Base-by-base conservation (phyloP, 2,888 invertebrate genomes). In the Plagodis pulveraria region DNA sequence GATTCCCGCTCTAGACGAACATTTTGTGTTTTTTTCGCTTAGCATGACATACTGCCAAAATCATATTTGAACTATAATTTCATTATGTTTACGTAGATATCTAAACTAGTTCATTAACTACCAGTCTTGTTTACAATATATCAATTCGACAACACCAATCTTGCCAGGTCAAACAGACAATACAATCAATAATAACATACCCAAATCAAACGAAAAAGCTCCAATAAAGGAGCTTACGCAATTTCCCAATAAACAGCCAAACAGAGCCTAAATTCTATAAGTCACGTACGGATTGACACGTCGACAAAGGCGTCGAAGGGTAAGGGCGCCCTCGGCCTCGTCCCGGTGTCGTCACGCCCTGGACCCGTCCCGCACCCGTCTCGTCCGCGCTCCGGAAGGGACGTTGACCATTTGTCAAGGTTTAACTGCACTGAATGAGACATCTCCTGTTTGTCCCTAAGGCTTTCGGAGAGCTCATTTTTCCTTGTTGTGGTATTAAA, bases 351-450 rank as follows among this genome's bases (percentile, higher is more conserved):
- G 56, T 57, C 57, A 52, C 51, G 48, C 7, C 6, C 10, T 12
- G 10, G 11, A 45, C 35, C 38, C 49, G 63, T 69, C 74, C 66
- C 72, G 73, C 42, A 12, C 56, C 42, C 57, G 42, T 40, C 33
- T 40, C 52, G 53, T 45, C 50, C 40, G 6, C 43, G 44, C 40
- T 44, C 69, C 70, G 65, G 66, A 67, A 69, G 73, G 79, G 74
- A 73, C 71, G 65, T 56, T 66, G 62, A 68, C 78, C 78, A 87
- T 87, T 87, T 86, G 86, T 87, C 85, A 84, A 73, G 72, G 66
- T 71, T 74, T 71, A 73, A 76, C 71, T 67, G 70, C 69, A 63
- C 73, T 66, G 74, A 76, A 77, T 78, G 73, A 76, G 76, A 75
- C 65, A 66, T 66, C 69, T 71, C 70, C 74, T 65, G 72, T 74